Conservation (phyloP, 2,797 vertebrate species). For the Poecilia wingei region DNA sequence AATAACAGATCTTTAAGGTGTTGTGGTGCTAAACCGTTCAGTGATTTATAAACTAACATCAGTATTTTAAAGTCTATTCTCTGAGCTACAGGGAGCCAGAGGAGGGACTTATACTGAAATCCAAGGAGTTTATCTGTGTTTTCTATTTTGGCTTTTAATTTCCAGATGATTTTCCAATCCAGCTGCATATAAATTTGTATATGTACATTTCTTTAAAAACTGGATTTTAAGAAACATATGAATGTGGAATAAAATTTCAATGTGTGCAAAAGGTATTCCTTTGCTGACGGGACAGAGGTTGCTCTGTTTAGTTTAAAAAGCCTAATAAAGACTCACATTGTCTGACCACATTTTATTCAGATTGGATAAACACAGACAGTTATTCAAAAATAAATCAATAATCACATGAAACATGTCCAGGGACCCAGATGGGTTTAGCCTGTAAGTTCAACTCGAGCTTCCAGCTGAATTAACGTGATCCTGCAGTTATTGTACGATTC, state of each 20-base stretch:
- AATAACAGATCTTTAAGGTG: too few relatives aligned
- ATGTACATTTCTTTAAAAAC: too few relatives aligned
- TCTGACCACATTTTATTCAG: background rate
- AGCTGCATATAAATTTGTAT: background rate
- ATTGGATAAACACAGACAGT: background rate
- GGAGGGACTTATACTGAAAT: too few relatives aligned
- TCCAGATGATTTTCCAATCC: background rate
- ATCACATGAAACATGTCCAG: background rate
- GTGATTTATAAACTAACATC: too few relatives aligned
- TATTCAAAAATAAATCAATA: background rate
- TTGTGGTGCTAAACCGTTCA: too few relatives aligned
- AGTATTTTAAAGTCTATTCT: too few relatives aligned
- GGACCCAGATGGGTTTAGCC: background rate
- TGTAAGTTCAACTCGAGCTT: background rate
- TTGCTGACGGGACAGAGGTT: background rate
- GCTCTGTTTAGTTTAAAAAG: background rate
- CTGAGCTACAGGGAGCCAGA: too few relatives aligned
- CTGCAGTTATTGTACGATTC: background rate
- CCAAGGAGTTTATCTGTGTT: background rate
- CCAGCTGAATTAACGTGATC: background rate
- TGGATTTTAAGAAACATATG: background rate
- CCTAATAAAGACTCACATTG: background rate
- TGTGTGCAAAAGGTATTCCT: background rate
- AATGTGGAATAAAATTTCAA: background rate
- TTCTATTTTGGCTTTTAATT: background rate